Conservation (phyloP, 1,140 invertebrate species). For the Pararge aegeria region DNA sequence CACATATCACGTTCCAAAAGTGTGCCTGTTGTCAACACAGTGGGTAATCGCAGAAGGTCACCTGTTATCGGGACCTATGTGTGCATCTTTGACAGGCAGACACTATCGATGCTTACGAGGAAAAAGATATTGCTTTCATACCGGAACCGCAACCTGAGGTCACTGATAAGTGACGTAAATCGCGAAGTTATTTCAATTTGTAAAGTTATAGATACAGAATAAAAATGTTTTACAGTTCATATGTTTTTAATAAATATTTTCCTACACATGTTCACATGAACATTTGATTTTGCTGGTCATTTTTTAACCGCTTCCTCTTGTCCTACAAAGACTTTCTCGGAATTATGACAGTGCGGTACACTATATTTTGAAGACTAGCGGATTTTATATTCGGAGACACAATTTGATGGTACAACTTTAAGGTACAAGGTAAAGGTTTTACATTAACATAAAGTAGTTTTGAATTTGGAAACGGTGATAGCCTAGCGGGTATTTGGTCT, state of each 20-base stretch:
- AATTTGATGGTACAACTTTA: too few relatives aligned
- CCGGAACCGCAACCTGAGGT: constrained; percentile 24
- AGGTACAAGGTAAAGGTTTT: too few relatives aligned
- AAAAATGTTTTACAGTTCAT: not conserved
- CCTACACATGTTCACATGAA: not conserved
- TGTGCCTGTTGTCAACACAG: constrained; percentile 30
- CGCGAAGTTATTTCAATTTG: not conserved
- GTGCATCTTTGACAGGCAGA: constrained; percentile 26
- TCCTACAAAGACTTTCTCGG: not conserved
- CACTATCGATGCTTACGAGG: constrained; percentile 27
- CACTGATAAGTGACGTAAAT: constrained; percentile 14
- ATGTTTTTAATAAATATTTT: not conserved
- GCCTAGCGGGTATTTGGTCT: too few relatives aligned
- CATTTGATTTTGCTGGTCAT: not conserved
- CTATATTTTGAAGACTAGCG: too few relatives aligned
- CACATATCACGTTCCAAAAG: constrained; percentile 32
- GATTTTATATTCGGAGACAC: too few relatives aligned
- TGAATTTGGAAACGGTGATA: too few relatives aligned
- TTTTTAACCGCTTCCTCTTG: not conserved
- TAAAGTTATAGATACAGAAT: not conserved
- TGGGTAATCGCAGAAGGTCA: constrained; percentile 31
- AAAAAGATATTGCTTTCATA: constrained; percentile 23
- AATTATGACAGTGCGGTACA: too few relatives aligned
- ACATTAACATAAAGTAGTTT: too few relatives aligned
- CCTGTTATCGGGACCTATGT: constrained; percentile 28